These are phyloP conservation scores for Harmothoe impar DNA, from an alignment of 2,888 invertebrate genomes.

Conservation along the genomic window DNA sequence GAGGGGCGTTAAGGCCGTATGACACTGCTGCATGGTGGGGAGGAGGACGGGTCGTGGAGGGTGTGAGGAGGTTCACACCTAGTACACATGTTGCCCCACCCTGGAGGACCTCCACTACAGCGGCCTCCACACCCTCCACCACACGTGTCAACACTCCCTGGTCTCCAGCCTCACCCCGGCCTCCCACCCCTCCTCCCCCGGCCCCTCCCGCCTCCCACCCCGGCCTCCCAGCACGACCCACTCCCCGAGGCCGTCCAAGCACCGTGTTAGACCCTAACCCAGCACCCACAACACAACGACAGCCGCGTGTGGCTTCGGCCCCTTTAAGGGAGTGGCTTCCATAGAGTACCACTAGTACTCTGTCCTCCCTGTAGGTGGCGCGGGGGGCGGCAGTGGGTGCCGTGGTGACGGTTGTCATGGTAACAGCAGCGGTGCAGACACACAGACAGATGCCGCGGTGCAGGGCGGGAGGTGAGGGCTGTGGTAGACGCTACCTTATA, in stretches of 20 bases:
- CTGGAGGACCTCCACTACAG: too few relatives aligned
- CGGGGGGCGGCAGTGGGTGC: background rate
- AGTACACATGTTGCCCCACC: too few relatives aligned
- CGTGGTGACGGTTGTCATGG: conserved; percentile 16
- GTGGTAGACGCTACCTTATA: too few relatives aligned
- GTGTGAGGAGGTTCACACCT: too few relatives aligned
- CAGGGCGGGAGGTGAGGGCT: too few relatives aligned
- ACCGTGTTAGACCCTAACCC: too few relatives aligned
- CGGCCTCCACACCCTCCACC: background rate
- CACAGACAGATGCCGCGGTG: background rate
- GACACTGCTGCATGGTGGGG: too few relatives aligned
- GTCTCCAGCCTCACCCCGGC: background rate
- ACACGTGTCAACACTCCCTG: background rate
- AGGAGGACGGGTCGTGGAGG: too few relatives aligned
- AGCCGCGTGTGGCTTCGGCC: background rate
- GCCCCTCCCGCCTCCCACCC: background rate
- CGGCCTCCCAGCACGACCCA: background rate
- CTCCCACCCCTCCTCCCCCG: background rate
- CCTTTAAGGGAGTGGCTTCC: background rate
- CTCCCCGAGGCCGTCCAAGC: background rate
- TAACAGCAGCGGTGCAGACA: background rate
- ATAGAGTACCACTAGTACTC: background rate
- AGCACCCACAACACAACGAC: too few relatives aligned
- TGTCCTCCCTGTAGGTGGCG: background rate
- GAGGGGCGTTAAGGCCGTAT: too few relatives aligned